Conservation (phyloP, 1,140 invertebrate species). For the Zaprionus gabonicus region DNA sequence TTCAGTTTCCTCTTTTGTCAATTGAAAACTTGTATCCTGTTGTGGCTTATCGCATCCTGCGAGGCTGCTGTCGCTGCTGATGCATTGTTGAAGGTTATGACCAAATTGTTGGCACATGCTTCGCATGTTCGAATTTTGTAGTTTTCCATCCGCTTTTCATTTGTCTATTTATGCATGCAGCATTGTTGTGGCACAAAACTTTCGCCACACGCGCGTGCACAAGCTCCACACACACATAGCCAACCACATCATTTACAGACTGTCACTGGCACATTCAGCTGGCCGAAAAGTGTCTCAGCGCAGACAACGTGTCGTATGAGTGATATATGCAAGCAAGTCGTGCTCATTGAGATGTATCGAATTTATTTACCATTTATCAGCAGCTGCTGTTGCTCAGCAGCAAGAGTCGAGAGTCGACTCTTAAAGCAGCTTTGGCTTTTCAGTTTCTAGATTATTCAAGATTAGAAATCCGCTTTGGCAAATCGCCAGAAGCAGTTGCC, state of each 20-base stretch:
- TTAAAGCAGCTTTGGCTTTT: not conserved
- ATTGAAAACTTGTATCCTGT: conserved; percentile 53
- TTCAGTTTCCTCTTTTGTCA: conserved; percentile 16
- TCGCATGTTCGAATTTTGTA: conserved; percentile 51
- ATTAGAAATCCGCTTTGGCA: not conserved
- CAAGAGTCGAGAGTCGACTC: not conserved
- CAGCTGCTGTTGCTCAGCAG: not conserved
- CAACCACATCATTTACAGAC: conserved; percentile 59
- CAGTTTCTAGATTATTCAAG: not conserved
- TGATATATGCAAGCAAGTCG: not conserved
- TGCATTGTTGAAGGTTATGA: conserved; percentile 66
- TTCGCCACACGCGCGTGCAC: conserved; percentile 28
- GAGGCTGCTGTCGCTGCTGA: conserved; percentile 13
- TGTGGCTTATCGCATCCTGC: conserved; percentile 41
- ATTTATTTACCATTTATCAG: conserved; percentile 30
- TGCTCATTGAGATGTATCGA: conserved; percentile 28
- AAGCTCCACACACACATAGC: not conserved
- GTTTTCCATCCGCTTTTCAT: conserved; percentile 29
- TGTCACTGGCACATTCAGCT: conserved; percentile 20
- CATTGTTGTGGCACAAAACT: conserved; percentile 47
- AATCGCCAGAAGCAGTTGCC: not conserved
- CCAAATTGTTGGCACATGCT: conserved; percentile 69
- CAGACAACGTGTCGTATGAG: conserved; percentile 16
- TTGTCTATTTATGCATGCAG: conserved; percentile 49
- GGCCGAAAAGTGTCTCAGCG: conserved; percentile 13